phyloP scores from a whole-genome alignment of 2,797 vertebrate genomes.

The Tokudaia muenninki region DNA sequence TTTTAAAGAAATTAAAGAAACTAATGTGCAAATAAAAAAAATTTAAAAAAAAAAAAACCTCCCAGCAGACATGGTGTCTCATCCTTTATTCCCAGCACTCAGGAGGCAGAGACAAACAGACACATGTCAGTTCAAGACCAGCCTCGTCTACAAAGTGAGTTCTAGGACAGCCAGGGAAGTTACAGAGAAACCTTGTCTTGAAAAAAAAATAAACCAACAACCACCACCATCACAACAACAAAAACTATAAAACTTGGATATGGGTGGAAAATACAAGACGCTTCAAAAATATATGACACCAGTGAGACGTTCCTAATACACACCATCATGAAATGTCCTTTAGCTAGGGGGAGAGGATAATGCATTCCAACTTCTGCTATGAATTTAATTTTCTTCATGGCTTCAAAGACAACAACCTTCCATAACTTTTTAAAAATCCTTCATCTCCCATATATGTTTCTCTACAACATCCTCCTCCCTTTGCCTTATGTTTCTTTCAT shows the following conservation, averaged over 20 bases:
- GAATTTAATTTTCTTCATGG: slow-evolving; percentile 39
- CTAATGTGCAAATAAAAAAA: neutral
- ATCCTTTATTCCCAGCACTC: neutral
- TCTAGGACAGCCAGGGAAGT: neutral
- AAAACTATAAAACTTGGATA: neutral
- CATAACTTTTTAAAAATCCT: neutral
- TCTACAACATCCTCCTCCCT: neutral
- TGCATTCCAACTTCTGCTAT: neutral
- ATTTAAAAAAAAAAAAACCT: neutral
- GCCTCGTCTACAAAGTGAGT: neutral
- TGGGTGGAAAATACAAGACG: slow-evolving; percentile 19
- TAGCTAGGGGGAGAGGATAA: neutral
- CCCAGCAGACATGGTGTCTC: neutral
- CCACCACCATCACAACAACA: neutral
- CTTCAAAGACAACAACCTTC: neutral
- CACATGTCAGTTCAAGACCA: neutral
- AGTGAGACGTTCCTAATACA: neutral
- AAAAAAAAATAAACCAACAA: neutral
- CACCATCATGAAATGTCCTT: slow-evolving; percentile 12
- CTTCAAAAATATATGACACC: neutral
- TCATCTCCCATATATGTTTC: neutral
- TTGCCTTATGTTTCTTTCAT: neutral
- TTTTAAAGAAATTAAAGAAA: slow-evolving; percentile 28
- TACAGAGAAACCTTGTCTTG: neutral
- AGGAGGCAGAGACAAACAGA: neutral